Percentiles rank a stretch among this genome's conserved stretches.
Conservation (phyloP, 2,797 vertebrate species). For the Myotis myotis region DNA sequence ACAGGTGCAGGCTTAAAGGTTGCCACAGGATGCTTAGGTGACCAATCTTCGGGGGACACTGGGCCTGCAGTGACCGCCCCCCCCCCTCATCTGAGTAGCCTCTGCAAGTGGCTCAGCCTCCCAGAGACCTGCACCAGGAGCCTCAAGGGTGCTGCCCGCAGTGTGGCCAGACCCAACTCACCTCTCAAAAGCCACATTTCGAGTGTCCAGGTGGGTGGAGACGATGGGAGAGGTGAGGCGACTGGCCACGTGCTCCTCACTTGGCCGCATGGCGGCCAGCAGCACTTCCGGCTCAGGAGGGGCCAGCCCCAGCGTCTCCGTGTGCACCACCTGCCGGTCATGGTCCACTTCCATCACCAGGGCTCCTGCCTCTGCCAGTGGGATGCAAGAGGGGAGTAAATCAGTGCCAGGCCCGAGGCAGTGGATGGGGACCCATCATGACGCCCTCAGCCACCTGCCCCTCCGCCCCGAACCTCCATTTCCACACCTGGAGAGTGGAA, state of each 20-base stretch:
- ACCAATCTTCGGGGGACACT: background rate
- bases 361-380: constrained; percentile 89
- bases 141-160: background rate
- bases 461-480: background rate
- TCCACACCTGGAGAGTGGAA: background rate
- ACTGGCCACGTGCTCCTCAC: constrained; percentile 94
- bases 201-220: constrained; percentile 96
- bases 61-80: background rate
- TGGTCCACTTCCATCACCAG: constrained; percentile 99
- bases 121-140: background rate
- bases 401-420: background rate
- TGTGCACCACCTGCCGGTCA: constrained; percentile 97
- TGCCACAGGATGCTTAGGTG: background rate
- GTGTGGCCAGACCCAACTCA: constrained; percentile 66
- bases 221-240: constrained; percentile 95
- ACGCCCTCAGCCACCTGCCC: background rate
- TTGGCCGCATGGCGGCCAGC: constrained; percentile 95
- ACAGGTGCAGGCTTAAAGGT: fast-evolving
- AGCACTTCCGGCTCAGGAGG: constrained; percentile 91
- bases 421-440: fast-evolving
- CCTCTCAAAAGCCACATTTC: constrained; percentile 96
- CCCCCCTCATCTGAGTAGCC: background rate
- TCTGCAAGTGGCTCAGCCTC: background rate
- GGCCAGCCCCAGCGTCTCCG: constrained; percentile 91
- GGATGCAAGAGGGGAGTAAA: background rate